Evolutionary conservation across 2,888 invertebrate genomes (phyloP).

Genomic region (Prosapia bicincta): DNA sequence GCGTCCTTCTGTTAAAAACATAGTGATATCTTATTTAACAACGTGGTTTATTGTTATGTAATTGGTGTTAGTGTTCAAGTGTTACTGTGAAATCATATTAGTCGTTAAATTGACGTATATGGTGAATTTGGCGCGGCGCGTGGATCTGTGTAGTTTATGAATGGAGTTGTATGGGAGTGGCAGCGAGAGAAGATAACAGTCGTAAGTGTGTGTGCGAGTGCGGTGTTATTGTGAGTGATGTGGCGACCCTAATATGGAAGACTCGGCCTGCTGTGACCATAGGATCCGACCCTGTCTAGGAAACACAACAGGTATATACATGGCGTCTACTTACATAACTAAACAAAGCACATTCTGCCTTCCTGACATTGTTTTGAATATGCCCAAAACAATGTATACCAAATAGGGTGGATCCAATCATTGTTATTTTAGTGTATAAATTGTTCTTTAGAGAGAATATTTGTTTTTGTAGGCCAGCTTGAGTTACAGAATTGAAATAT

Average conservation of each 20-base stretch:
- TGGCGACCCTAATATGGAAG: conserved; percentile 17
- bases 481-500: no score
- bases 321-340: conserved; percentile 2
- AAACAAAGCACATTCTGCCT: conserved; percentile 2
- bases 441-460: no score
- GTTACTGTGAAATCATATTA: neutral
- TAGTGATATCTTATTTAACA: neutral
- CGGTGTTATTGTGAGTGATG: conserved; percentile 27
- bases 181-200: conserved; percentile 23
- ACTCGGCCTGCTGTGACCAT: neutral
- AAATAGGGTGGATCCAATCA: no score
- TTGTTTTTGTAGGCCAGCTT: no score
- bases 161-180: conserved; percentile 29
- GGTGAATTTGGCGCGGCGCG: conserved; percentile 8
- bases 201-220: conserved; percentile 18
- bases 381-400: neutral
- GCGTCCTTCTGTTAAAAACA: neutral
- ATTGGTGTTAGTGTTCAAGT: neutral
- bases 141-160: conserved; percentile 22
- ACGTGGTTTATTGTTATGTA: neutral
- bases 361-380: neutral
- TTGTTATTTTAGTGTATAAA: no score
- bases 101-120: neutral
- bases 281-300: conserved; percentile 3
- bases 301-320: neutral